Percentiles rank a stretch among this genome's conserved stretches.
Evolutionary conservation across 1,140 invertebrate genomes (phyloP).

Genomic region (Trissolcus basalis): DNA sequence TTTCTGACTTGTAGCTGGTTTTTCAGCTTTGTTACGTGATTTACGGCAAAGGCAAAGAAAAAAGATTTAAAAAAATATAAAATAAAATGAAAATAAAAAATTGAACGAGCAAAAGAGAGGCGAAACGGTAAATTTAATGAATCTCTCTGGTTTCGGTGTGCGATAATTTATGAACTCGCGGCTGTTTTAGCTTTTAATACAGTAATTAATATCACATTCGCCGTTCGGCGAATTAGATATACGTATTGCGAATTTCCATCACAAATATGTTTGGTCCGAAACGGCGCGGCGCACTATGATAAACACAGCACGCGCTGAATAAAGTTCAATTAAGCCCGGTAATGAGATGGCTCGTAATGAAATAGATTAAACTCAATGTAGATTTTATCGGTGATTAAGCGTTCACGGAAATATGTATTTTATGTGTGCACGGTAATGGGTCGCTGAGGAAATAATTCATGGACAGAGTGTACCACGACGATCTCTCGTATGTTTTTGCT

Average conservation of each 20-base stretch:
- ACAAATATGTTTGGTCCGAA: background rate
- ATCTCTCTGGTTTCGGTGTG: background rate
- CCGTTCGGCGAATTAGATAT: background rate
- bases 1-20: too few relatives aligned
- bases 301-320: slow-evolving; percentile 6
- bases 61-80: too few relatives aligned
- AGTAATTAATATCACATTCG: slow-evolving; percentile 1
- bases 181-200: background rate
- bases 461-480: slow-evolving; percentile 1
- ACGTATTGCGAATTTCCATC: background rate
- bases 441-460: slow-evolving; percentile 22
- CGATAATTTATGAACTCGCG: background rate
- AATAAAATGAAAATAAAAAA: background rate
- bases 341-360: slow-evolving; percentile 28
- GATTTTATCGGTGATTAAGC: slow-evolving; percentile 39
- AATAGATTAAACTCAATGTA: slow-evolving; percentile 27
- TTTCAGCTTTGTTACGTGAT: too few relatives aligned
- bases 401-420: slow-evolving; percentile 26
- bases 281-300: slow-evolving; percentile 13
- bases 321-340: slow-evolving; percentile 32
- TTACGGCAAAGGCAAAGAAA: too few relatives aligned
- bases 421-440: slow-evolving; percentile 23
- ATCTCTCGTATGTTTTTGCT: background rate
- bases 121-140: background rate
- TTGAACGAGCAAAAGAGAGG: background rate